These are phyloP conservation scores for Crocuta crocuta DNA, from an alignment of 2,113 vertebrate species.

Conservation along the genomic window DNA sequence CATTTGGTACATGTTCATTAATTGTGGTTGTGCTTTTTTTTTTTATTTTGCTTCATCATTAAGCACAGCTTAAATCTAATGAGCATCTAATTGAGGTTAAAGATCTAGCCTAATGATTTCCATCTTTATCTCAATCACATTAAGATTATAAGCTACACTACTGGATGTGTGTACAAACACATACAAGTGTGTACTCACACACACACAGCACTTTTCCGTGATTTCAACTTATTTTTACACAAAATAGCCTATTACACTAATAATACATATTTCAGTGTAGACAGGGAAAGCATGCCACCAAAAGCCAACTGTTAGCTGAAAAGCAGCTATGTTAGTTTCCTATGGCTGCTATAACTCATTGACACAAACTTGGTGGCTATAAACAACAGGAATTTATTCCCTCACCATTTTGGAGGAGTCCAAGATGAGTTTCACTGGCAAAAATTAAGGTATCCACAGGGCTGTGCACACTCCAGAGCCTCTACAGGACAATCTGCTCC, in stretches of 20 bases:
- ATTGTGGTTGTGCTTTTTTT: conserved; percentile 1
- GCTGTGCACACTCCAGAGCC: neutral
- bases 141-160: conserved; percentile 11
- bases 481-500: neutral
- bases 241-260: neutral
- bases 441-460: neutral
- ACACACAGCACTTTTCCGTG: neutral
- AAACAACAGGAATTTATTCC: conserved; percentile 33
- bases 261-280: neutral
- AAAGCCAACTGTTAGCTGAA: neutral
- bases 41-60: conserved; percentile 67
- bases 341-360: neutral
- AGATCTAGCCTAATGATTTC: conserved; percentile 63
- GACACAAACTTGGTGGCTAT: neutral
- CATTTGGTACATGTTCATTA: conserved; percentile 65
- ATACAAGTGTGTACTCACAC: neutral
- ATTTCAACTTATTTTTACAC: conserved; percentile 52
- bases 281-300: neutral
- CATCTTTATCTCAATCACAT: conserved; percentile 64
- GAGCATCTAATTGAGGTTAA: conserved; percentile 76
- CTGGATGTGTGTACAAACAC: neutral
- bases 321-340: neutral
- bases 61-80: conserved; percentile 76
- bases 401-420: neutral
- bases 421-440: neutral